Conservation (phyloP, 2,888 invertebrate species). For the Tipula vernalis region DNA sequence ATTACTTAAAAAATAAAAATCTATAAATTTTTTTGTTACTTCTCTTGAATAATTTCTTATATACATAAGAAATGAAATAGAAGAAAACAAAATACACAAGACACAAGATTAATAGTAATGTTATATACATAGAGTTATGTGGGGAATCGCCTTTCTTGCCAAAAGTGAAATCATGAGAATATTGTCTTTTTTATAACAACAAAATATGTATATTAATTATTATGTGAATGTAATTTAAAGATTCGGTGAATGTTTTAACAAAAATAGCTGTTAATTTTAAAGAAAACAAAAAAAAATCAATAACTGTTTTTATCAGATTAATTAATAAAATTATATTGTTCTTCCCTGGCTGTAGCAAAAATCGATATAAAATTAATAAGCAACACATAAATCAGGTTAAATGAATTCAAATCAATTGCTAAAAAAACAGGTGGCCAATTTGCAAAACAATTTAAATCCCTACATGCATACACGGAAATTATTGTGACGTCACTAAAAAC, state of each 20-base stretch:
- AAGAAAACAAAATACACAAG: not conserved
- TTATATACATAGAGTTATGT: not conserved
- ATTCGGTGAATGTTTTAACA: not conserved
- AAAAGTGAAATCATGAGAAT: conserved; percentile 6
- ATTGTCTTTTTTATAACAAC: conserved; percentile 4
- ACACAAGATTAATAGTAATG: not conserved
- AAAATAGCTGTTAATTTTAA: not conserved
- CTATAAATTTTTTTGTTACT: conserved; percentile 4
- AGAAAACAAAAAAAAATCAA: not conserved
- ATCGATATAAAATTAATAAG: not conserved
- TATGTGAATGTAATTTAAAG: not conserved
- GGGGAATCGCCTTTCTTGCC: conserved; percentile 9
- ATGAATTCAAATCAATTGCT: not conserved
- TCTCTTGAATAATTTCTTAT: not conserved
- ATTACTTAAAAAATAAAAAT: not conserved
- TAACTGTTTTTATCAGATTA: not conserved
- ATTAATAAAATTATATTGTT: not conserved
- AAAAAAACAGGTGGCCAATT: not conserved
- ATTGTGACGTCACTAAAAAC: not conserved
- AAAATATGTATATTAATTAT: not conserved
- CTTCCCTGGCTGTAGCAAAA: not conserved
- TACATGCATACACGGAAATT: not conserved
- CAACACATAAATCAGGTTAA: not conserved
- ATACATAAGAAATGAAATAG: not conserved
- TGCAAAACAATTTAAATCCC: not conserved